Evolutionary conservation across 2,113 vertebrate species (phyloP).

Genomic region (Callipepla squamata): DNA sequence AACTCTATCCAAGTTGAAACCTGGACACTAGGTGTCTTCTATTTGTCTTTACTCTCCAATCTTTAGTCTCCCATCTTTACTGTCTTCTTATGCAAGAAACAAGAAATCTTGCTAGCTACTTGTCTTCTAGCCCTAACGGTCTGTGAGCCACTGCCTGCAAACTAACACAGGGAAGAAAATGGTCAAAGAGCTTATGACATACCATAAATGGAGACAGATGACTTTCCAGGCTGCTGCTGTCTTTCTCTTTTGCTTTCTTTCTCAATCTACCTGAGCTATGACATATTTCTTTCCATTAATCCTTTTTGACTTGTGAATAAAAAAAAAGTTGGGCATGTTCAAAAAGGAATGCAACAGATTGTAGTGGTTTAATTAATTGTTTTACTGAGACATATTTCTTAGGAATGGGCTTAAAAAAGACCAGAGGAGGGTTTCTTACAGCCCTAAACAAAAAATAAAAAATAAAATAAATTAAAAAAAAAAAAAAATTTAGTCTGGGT

Average conservation of each 20-base stretch:
- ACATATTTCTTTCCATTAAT: not conserved
- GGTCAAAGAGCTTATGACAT: slow-evolving; percentile 30
- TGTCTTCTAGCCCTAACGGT: not conserved
- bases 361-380: not conserved
- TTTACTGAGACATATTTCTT: not conserved
- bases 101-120: not conserved
- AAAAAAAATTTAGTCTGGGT: not conserved
- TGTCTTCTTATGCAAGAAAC: not conserved
- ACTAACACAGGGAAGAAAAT: not conserved
- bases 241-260: not conserved
- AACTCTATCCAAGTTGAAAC: not conserved
- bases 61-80: not conserved
- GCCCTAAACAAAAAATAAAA: not conserved
- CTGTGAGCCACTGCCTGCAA: slow-evolving; percentile 6
- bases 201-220: slow-evolving; percentile 21
- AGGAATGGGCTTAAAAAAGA: not conserved
- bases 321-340: not conserved
- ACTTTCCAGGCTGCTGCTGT: slow-evolving; percentile 10
- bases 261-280: not conserved
- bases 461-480: not conserved
- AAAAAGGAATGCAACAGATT: not conserved
- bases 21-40: not conserved
- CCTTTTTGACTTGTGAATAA: not conserved
- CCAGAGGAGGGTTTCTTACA: not conserved
- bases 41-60: not conserved